phyloP scores from a whole-genome alignment of 2,888 invertebrate species.

The Hirtodrosophila histrioides region DNA sequence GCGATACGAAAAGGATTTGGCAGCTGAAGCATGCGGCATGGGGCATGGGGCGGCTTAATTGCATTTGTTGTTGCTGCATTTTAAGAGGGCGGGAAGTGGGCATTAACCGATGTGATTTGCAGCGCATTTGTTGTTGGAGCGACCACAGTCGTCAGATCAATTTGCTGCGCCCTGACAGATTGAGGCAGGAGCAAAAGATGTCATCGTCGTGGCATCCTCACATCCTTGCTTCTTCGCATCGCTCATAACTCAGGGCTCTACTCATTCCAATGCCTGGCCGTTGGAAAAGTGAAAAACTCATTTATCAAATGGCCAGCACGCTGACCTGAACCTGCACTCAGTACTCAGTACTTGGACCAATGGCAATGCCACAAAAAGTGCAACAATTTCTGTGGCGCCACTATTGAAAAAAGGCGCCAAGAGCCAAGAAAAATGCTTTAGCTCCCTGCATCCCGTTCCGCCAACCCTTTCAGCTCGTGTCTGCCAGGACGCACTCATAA shows the following conservation, averaged over 20 bases:
- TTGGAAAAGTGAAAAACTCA: constrained; percentile 72
- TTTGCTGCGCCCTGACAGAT: constrained; percentile 64
- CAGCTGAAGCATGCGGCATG: constrained; percentile 9
- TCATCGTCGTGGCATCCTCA: constrained; percentile 34
- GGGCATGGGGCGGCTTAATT: constrained; percentile 22
- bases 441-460: not conserved
- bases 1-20: constrained; percentile 2
- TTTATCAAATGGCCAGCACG: constrained; percentile 71
- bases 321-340: constrained; percentile 50
- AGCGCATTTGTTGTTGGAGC: constrained; percentile 25
- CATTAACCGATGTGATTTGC: constrained; percentile 41
- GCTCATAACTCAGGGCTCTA: constrained; percentile 57
- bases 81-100: not conserved
- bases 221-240: constrained; percentile 34
- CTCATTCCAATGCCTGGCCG: constrained; percentile 37
- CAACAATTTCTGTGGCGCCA: constrained; percentile 62
- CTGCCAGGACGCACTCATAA: constrained; percentile 66
- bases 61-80: constrained; percentile 18
- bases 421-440: constrained; percentile 44
- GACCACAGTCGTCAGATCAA: constrained; percentile 57
- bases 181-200: constrained; percentile 51
- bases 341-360: constrained; percentile 17
- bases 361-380: constrained; percentile 59
- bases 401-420: constrained; percentile 34
- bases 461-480: constrained; percentile 28